Evolutionary conservation across 2,888 invertebrate species (phyloP).

Genomic region (Diploptera punctata): DNA sequence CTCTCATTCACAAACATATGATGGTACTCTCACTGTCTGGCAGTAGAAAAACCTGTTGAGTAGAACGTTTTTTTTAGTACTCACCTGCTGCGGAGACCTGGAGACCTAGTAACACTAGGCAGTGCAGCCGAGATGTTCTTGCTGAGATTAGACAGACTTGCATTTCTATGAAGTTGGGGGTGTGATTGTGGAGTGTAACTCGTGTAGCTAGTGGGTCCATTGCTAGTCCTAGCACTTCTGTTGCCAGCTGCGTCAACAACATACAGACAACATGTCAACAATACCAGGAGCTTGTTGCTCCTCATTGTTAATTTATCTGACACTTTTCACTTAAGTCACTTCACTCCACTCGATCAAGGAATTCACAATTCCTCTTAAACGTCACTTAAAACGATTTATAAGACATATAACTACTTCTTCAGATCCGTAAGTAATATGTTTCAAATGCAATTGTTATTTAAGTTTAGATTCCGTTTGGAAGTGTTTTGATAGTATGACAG

Average conservation of each 20-base stretch:
- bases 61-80: no score
- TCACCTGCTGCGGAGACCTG: conserved; percentile 31
- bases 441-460: no score
- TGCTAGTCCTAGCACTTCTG: conserved; percentile 1
- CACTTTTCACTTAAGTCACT: conserved; percentile 1
- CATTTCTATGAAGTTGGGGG: not conserved
- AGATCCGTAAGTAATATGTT: no score
- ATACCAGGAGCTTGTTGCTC: conserved; percentile 18
- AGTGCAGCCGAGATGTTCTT: conserved; percentile 27
- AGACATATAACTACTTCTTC: no score
- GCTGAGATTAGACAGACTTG: conserved; percentile 1
- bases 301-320: not conserved
- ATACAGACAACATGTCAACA: conserved; percentile 10
- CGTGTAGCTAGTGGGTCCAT: not conserved
- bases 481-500: no score
- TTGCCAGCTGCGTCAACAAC: not conserved
- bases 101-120: not conserved
- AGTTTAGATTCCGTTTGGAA: no score
- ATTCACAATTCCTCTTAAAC: no score
- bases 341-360: not conserved
- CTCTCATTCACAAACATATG: no score
- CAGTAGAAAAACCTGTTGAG: not conserved
- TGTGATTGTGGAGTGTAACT: not conserved
- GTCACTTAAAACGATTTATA: no score
- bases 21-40: not conserved